Conservation (phyloP, 2,797 vertebrate species). For the Urocyon cinereoargenteus region DNA sequence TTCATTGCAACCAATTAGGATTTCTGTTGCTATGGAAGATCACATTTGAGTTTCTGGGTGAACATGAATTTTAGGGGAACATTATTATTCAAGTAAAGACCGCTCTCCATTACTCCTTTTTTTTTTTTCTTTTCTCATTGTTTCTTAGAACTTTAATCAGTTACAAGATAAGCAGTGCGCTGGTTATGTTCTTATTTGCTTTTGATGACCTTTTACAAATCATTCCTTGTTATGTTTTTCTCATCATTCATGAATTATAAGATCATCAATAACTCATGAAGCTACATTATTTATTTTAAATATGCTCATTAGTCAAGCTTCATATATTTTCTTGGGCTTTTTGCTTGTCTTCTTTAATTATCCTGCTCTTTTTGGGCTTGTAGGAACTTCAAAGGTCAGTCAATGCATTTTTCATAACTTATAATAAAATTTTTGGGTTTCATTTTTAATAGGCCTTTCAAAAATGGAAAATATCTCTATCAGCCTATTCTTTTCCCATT, state of each 20-base stretch:
- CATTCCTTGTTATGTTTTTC: constrained; percentile 47
- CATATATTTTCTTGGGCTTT: constrained; percentile 51
- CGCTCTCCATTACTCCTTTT: neutral
- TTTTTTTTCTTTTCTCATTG: neutral
- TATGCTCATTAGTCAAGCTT: constrained; percentile 43
- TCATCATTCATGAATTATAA: constrained; percentile 57
- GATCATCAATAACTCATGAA: constrained; percentile 59
- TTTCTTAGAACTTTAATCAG: constrained; percentile 40
- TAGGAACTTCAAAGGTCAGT: constrained; percentile 64
- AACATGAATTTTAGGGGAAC: neutral
- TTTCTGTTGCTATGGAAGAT: neutral
- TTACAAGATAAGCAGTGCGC: neutral
- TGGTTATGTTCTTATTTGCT: constrained; percentile 2
- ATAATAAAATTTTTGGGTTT: constrained; percentile 49
- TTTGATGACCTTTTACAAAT: constrained; percentile 55
- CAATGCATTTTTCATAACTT: constrained; percentile 66
- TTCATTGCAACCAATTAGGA: neutral
- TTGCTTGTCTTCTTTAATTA: constrained; percentile 71
- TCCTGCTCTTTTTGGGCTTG: constrained; percentile 29
- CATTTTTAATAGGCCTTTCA: constrained; percentile 61
- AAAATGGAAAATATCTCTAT: constrained; percentile 38
- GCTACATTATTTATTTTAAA: constrained; percentile 57
- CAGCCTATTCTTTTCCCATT: constrained; percentile 3
- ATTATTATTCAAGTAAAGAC: neutral
- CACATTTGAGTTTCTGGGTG: neutral